Base-by-base conservation (phyloP, 2,797 vertebrate genomes). In the Chiroxiphia lanceolata region DNA sequence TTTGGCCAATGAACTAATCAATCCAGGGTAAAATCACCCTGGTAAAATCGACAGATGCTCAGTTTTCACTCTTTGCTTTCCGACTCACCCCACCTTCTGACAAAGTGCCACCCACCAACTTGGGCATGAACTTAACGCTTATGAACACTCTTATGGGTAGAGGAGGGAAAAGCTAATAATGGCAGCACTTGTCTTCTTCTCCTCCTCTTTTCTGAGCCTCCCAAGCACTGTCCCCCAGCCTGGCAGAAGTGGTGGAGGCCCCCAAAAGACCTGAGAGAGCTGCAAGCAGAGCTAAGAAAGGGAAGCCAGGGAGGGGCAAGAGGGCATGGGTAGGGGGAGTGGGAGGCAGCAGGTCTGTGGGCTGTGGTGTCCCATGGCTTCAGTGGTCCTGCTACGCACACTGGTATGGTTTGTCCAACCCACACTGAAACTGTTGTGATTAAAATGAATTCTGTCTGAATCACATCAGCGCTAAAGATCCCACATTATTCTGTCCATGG, bases 241-340 rank as follows among this genome's bases (percentile, higher is more conserved):
- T 50, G 27, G 29, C 14, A 53, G 44, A 61, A 21, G 16, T 17
- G 15, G 3, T 45, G n/a, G 21, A 63, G 14, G 45, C 31, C 17
- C 40, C 29, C 42, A 10, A 19, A 83, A 84, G 4, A 8, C 25
- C 19, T 57, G 12, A 21, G 13, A 50, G 13, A 50, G 11, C 31
- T 29, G 51, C 44, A 53, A 9, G 29, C 15, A 64, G 42, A 48
- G 13, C 17, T 38, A 26, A 31, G 17, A 40, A 71, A 34, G 26
- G 19, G 13, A 47, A 63, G 51, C 13, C 10, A 6, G 1, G 7
- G 14, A 53, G 17, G 15, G 3, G 3, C 19, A 47, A 81, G 26
- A 17, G 22, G 8, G 9, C 27, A 54, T 0, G 0, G 21, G 17
- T 10, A 40, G 9, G 10, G 25, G 19, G 5, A 45, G 33, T 13